Evolutionary conservation across 2,797 vertebrate species (phyloP).

Genomic region (Myotis findleyi): DNA sequence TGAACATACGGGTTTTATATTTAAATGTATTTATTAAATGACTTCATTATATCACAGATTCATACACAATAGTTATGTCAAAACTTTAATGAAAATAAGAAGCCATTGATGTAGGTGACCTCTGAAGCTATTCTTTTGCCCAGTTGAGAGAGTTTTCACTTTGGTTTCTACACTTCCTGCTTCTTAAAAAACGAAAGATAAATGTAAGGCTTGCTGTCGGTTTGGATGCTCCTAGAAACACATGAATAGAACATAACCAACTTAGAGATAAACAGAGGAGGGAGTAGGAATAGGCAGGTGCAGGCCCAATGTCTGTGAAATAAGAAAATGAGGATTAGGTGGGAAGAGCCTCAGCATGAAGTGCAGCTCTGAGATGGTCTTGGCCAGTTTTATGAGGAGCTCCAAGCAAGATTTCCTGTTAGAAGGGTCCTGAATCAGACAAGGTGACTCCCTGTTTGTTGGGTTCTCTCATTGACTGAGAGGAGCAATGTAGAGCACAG

Average conservation of each 20-base stretch:
- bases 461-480: not conserved
- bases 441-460: not conserved
- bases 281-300: not conserved
- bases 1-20: not conserved
- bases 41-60: not conserved
- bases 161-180: not conserved
- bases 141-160: not conserved
- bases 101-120: not conserved
- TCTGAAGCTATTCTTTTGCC: not conserved
- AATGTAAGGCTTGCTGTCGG: not conserved
- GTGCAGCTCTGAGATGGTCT: not conserved
- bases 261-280: not conserved
- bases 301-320: not conserved
- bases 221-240: not conserved
- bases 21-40: not conserved
- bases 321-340: not conserved
- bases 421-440: not conserved
- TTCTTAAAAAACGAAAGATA: not conserved
- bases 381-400: not conserved
- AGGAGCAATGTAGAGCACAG: not conserved
- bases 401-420: not conserved
- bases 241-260: not conserved
- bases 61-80: not conserved
- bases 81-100: not conserved
- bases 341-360: not conserved